These are phyloP conservation scores for Argynnis bischoffii DNA, from an alignment of 2,888 invertebrate genomes.

Conservation along the genomic window DNA sequence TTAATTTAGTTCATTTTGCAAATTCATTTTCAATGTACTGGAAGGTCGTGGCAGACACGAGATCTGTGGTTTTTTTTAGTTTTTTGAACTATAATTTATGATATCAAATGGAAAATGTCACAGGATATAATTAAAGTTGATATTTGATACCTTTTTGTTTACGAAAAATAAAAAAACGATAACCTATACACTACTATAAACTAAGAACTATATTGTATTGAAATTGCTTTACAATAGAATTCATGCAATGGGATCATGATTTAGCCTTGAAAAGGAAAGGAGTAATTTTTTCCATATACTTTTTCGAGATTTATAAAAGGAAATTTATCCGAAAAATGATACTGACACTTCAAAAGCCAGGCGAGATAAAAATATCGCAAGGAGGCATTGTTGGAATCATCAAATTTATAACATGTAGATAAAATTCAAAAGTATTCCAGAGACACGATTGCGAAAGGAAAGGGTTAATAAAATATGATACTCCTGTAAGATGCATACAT, in stretches of 20 bases:
- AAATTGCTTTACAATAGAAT: background rate
- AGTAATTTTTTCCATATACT: background rate
- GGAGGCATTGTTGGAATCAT: slow-evolving; percentile 16
- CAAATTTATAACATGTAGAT: slow-evolving; percentile 31
- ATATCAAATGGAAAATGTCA: no score
- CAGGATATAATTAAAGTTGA: no score
- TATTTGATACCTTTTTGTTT: no score
- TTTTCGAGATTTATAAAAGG: background rate
- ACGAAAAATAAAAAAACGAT: no score
- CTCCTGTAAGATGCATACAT: slow-evolving; percentile 22
- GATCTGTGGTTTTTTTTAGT: no score
- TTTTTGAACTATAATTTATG: no score
- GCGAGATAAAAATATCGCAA: slow-evolving; percentile 25
- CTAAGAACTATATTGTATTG: no score
- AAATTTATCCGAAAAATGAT: slow-evolving; percentile 6
- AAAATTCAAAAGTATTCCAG: slow-evolving; percentile 29
- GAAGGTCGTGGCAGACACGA: no score
- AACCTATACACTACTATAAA: no score
- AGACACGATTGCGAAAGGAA: slow-evolving; percentile 28
- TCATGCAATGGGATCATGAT: background rate
- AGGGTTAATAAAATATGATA: slow-evolving; percentile 33
- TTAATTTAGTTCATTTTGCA: no score
- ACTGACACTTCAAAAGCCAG: slow-evolving; percentile 16
- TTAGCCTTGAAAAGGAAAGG: no score
- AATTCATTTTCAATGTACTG: no score